A percentile compares a stretch with the other conserved stretches of the same genome.
Conservation (phyloP, 2,113 vertebrate genomes). For the Esox niger region DNA sequence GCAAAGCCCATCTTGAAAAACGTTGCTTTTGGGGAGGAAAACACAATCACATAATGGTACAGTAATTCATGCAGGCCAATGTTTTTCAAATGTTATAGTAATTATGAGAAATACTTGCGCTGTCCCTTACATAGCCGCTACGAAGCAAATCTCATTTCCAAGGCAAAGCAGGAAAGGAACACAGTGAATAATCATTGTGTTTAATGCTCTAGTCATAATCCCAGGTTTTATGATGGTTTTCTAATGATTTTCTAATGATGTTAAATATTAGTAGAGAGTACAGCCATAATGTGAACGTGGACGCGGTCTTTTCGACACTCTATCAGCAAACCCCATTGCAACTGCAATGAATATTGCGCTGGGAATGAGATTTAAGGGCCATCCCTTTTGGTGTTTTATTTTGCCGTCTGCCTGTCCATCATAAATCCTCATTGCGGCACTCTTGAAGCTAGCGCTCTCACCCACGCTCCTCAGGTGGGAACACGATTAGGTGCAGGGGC, state of each 20-base stretch:
- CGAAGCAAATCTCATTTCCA: conserved; percentile 76
- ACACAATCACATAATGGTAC: conserved; percentile 66
- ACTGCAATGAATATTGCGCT: conserved; percentile 75
- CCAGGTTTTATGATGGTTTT: conserved; percentile 83
- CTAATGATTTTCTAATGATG: conserved; percentile 86
- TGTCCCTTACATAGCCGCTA: conserved; percentile 58
- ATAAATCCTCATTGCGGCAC: conserved; percentile 78
- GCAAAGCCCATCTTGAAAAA: conserved; percentile 64
- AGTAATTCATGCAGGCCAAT: conserved; percentile 69
- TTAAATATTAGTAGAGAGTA: conserved; percentile 84
- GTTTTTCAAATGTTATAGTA: conserved; percentile 75
- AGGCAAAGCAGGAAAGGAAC: conserved; percentile 69
- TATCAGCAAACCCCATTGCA: conserved; percentile 69
- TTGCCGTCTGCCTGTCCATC: conserved; percentile 68
- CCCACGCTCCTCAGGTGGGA: conserved; percentile 73
- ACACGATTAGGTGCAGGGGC: conserved; percentile 75
- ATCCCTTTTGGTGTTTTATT: conserved; percentile 78
- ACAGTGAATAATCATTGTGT: conserved; percentile 82
- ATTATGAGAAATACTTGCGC: conserved; percentile 76
- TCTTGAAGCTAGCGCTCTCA: conserved; percentile 64
- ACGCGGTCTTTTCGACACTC: conserved; percentile 64
- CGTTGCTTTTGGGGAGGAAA: conserved; percentile 67
- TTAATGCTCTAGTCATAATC: conserved; percentile 83
- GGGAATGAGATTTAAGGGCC: conserved; percentile 77
- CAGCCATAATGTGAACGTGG: conserved; percentile 77